Conservation (phyloP, 1,140 invertebrate genomes). For the Pogonomyrmex californicus region DNA sequence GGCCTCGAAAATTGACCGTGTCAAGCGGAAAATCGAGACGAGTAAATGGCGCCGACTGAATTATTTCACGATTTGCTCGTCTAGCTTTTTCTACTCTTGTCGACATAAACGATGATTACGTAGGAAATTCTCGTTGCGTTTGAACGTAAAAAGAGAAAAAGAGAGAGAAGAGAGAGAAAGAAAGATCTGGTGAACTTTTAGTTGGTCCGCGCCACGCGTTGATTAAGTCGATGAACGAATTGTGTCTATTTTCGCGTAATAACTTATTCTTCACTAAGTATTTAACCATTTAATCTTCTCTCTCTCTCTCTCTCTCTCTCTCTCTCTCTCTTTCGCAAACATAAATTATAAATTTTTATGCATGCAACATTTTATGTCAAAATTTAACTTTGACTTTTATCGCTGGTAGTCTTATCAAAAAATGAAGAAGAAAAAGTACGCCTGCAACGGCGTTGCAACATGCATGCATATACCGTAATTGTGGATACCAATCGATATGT, state of each 20-base stretch:
- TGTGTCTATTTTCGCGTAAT: conserved; percentile 51
- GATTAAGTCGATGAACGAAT: conserved; percentile 60
- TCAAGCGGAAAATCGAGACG: conserved; percentile 35
- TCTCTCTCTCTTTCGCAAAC: conserved; percentile 30
- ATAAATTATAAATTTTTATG: conserved; percentile 34
- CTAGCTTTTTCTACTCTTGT: conserved; percentile 50
- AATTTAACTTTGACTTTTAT: background rate
- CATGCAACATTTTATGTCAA: background rate
- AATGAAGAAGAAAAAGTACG: background rate
- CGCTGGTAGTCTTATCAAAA: background rate
- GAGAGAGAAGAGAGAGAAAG: background rate
- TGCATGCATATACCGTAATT: background rate
- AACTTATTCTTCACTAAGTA: conserved; percentile 72
- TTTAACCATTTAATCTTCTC: conserved; percentile 67
- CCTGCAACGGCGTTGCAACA: background rate
- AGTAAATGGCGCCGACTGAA: conserved; percentile 40
- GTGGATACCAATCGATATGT: conserved; percentile 34
- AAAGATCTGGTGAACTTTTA: conserved; percentile 24
- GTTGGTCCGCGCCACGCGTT: conserved; percentile 41
- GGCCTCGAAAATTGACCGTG: conserved; percentile 32
- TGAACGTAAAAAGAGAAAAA: background rate
- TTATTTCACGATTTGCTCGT: conserved; percentile 43
- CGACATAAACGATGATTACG: conserved; percentile 62
- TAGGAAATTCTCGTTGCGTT: conserved; percentile 53
- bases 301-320: conserved; percentile 39